Percentiles rank a stretch among this genome's conserved stretches.
These are phyloP conservation scores for Choristoneura fumiferana DNA, from an alignment of 1,140 invertebrate species.

Conservation along the genomic window DNA sequence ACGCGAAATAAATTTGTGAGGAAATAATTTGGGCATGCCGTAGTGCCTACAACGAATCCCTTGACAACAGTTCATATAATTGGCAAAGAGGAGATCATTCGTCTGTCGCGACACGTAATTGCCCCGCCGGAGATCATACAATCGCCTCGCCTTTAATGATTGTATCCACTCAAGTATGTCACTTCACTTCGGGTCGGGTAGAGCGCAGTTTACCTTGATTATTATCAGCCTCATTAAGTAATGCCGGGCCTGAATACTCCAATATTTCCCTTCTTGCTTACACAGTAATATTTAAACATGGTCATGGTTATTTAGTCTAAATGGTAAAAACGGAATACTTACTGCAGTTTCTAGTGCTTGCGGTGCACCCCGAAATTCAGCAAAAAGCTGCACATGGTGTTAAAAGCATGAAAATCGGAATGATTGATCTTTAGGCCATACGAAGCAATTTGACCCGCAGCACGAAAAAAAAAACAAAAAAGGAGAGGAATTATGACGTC, in stretches of 20 bases:
- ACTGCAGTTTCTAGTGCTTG: no score
- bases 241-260: no score
- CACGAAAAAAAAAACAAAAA: no score
- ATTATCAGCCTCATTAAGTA: no score
- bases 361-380: no score
- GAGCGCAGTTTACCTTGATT: not conserved
- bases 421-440: no score
- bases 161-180: constrained; percentile 3
- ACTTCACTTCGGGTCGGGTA: not conserved
- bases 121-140: not conserved
- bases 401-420: no score
- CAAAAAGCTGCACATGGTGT: no score
- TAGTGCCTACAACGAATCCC: not conserved
- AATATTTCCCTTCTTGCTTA: not conserved
- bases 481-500: no score
- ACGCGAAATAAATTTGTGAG: not conserved
- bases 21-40: not conserved
- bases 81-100: constrained; percentile 6
- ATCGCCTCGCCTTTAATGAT: not conserved
- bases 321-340: no score
- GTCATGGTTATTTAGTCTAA: no score
- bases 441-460: no score
- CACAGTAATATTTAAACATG: not conserved
- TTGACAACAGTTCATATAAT: constrained; percentile 2
- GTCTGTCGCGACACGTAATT: not conserved